These are phyloP conservation scores for Puffinus mauretanicus DNA, from an alignment of 2,113 vertebrate species.

Conservation along the genomic window DNA sequence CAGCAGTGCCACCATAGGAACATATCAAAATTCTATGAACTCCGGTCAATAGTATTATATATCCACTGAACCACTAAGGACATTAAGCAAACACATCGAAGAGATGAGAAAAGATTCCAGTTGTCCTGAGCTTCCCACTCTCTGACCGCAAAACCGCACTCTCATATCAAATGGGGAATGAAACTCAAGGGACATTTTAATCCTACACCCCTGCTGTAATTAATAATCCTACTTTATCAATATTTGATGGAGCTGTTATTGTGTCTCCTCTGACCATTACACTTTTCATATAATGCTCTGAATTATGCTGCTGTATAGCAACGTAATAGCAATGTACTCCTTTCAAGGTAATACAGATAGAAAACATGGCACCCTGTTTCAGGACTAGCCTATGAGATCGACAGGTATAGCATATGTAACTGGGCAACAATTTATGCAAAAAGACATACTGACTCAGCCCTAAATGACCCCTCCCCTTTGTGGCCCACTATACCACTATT, in stretches of 20 bases:
- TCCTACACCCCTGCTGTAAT: slow-evolving; percentile 48
- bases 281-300: background rate
- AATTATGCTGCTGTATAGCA: background rate
- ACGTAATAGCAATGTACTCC: background rate
- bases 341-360: rapidly evolving
- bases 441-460: background rate
- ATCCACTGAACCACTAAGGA: background rate
- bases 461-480: background rate
- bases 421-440: background rate
- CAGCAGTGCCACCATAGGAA: background rate
- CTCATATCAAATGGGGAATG: slow-evolving; percentile 10
- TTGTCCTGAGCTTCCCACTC: slow-evolving; percentile 38
- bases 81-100: background rate
- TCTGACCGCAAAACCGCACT: slow-evolving; percentile 36
- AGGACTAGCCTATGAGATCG: background rate
- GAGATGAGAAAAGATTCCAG: slow-evolving; percentile 38
- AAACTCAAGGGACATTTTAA: slow-evolving; percentile 54
- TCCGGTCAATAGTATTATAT: background rate
- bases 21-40: background rate
- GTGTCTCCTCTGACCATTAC: slow-evolving; percentile 19
- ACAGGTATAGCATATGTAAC: background rate
- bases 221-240: slow-evolving; percentile 57
- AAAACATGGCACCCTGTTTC: rapidly evolving
- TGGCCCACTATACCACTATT: background rate
- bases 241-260: slow-evolving; percentile 45